Base-by-base conservation (phyloP, 2,113 vertebrate genomes). In the Cebus imitator region DNA sequence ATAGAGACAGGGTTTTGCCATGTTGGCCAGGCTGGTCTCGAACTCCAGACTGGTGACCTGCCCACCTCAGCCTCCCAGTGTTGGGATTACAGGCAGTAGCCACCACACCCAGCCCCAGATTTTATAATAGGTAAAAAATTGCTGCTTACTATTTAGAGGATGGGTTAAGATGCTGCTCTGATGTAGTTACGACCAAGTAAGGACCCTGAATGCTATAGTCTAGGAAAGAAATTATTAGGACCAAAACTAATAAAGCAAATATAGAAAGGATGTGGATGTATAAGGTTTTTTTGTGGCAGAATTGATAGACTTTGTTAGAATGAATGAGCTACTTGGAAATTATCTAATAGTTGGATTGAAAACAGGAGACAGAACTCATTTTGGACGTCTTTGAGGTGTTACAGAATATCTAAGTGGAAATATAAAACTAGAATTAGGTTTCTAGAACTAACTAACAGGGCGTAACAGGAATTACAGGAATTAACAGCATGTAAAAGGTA, bases 201-300 rank as follows among this genome's bases (percentile, higher is more conserved):
- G 58, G 50, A 91, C 75, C 12, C 72, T 85, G 64, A 91, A 20
- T 90, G 68, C 48, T 66, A 2, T 37, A 79, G 61, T 76, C 43
- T 90, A 93, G 80, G 43, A 96, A 80, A 68, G 23, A 94, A 91
- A 61, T 81, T 87, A 70, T 87, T 57, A 82, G 14, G n/a, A 78
- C 55, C 10, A 66, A 70, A 96, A 90, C 16, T 52, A 88, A 95
- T 14, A 23, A 12, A 55, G 10, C 43, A 25, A 81, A 13, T 43
- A 55, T 52, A 91, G n/a, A 78, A 81, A 86, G 37, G 17, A 43
- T 35, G 10, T 57, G 27, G 4, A 50, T 73, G 50, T n/a, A 80
- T 81, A 75, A 87, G 66, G 70, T 30, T 64, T 81, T 94, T 95
- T 45, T 94, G 35, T 76, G 58, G 40, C 57, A 87, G 80, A 87